These are phyloP conservation scores for Dolomedes plantarius DNA, from an alignment of 2,888 invertebrate genomes.

Conservation along the genomic window DNA sequence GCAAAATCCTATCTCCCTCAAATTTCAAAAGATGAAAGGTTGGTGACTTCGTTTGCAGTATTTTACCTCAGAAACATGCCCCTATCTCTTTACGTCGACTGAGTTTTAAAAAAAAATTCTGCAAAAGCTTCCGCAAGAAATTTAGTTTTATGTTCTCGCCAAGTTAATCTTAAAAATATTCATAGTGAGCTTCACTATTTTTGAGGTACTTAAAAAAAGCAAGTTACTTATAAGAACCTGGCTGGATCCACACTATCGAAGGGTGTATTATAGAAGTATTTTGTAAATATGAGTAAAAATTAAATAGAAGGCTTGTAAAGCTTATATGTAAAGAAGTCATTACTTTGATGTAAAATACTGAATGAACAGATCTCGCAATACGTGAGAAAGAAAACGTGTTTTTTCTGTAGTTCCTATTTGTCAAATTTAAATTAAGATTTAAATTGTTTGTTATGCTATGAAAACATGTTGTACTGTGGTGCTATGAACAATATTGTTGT, in stretches of 20 bases:
- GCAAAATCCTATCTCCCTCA: no score
- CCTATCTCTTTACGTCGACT: no score
- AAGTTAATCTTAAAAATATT: no score
- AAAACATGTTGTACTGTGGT: conserved; percentile 43
- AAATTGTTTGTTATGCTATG: conserved; percentile 22
- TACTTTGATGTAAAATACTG: conserved; percentile 11
- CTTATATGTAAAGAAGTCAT: background rate
- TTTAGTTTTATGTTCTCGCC: no score
- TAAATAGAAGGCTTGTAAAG: background rate
- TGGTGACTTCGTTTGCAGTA: no score
- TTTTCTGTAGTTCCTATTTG: conserved; percentile 34
- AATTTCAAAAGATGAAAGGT: no score
- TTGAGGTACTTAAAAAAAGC: no score
- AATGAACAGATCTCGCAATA: background rate
- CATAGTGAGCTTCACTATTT: no score
- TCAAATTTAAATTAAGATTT: conserved; percentile 21
- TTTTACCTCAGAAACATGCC: no score
- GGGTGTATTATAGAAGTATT: background rate
- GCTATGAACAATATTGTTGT: conserved; percentile 27
- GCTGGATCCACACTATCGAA: background rate
- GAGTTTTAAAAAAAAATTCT: no score
- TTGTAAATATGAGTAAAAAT: background rate
- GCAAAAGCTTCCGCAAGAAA: no score
- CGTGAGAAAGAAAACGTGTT: background rate
- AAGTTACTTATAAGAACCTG: no score